These are phyloP conservation scores for Acrobasis suavella DNA, from an alignment of 2,888 invertebrate species.

Conservation along the genomic window DNA sequence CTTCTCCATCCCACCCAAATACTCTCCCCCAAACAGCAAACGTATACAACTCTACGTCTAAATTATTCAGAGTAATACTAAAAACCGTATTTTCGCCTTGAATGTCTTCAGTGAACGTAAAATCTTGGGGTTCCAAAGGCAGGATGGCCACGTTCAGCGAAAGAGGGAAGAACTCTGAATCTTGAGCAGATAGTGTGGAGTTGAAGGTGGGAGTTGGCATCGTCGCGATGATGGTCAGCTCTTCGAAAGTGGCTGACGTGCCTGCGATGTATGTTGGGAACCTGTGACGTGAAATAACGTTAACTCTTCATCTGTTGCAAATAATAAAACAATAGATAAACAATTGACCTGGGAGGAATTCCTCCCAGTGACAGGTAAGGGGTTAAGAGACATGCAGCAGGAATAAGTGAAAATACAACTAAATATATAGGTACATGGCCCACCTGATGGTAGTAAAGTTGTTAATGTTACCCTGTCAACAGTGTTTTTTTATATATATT, in stretches of 20 bases:
- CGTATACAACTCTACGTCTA: constrained; percentile 60
- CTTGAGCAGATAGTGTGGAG: constrained; percentile 45
- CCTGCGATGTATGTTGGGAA: constrained; percentile 62
- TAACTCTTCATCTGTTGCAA: too few species aligned
- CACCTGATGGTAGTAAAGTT: too few species aligned
- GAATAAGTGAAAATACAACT: too few species aligned
- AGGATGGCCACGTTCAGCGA: constrained; percentile 72
- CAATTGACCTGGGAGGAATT: too few species aligned
- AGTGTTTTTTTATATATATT: too few species aligned
- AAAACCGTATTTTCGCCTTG: constrained; percentile 38
- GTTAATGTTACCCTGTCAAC: too few species aligned
- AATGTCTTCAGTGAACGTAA: constrained; percentile 42
- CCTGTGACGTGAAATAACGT: constrained; percentile 49
- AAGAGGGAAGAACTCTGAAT: constrained; percentile 72
- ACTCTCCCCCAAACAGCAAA: constrained; percentile 81
- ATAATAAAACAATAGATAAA: too few species aligned
- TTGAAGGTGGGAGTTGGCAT: constrained; percentile 59
- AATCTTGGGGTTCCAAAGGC: constrained; percentile 67
- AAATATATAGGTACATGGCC: too few species aligned
- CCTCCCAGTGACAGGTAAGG: too few species aligned
- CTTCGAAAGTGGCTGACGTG: constrained; percentile 69
- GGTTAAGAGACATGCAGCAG: too few species aligned
- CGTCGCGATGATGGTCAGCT: constrained; percentile 64
- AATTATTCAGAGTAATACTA: constrained; percentile 45
- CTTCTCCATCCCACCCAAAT: constrained; percentile 66